Conservation (phyloP, 2,113 vertebrate species). For the Myotis lucifugus region DNA sequence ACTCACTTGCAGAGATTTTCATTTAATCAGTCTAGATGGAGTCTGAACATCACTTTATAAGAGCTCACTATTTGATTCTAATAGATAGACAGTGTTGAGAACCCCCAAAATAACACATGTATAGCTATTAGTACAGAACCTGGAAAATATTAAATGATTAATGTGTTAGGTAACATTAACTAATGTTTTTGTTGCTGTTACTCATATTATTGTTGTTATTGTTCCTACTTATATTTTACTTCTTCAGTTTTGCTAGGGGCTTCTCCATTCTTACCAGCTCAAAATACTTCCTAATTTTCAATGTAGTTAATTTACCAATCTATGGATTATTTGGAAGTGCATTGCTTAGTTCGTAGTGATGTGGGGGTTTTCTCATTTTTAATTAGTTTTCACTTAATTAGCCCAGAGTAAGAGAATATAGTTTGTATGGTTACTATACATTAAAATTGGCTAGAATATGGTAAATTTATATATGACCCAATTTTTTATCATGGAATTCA, state of each 20-base stretch:
- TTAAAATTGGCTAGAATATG: neutral
- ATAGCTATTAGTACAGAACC: neutral
- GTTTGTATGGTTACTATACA: neutral
- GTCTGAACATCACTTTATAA: neutral
- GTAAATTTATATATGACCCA: neutral
- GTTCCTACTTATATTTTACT: neutral
- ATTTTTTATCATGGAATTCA: neutral
- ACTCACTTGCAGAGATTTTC: neutral
- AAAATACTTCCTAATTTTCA: neutral
- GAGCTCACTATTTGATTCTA: neutral
- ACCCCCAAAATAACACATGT: neutral
- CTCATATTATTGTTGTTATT: neutral
- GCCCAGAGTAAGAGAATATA: neutral
- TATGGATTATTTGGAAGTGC: neutral
- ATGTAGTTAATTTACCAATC: neutral
- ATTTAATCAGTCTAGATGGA: neutral
- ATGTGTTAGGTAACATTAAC: neutral
- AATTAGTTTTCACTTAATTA: neutral
- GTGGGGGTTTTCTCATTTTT: neutral
- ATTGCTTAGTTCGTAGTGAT: neutral
- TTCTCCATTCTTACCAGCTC: neutral
- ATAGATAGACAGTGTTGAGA: neutral
- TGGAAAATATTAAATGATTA: neutral
- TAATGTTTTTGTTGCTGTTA: neutral
- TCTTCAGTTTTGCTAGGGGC: neutral